phyloP scores from a whole-genome alignment of 2,797 vertebrate genomes.

The Philypnodon macrostomus region DNA sequence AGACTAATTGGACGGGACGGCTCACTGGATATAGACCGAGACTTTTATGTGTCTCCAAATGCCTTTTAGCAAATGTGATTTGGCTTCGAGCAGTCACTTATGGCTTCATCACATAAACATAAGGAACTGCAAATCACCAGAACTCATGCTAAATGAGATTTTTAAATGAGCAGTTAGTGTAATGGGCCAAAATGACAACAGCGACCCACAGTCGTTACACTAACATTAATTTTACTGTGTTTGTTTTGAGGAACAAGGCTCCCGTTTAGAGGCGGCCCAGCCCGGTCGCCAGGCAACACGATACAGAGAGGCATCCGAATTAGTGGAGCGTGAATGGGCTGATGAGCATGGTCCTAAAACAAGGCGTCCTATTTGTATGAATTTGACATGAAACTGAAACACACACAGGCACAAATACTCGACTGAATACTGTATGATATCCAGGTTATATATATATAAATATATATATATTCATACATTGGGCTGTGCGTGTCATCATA shows the following conservation, averaged over 20 bases:
- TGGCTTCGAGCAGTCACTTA: constrained; percentile 9
- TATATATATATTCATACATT: too few species aligned
- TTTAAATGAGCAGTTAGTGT: constrained; percentile 1
- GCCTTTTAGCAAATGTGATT: constrained; percentile 33
- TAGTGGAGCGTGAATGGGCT: constrained; percentile 53
- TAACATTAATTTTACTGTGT: constrained; percentile 36
- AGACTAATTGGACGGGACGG: too few species aligned
- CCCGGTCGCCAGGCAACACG: constrained; percentile 50
- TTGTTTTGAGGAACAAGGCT: constrained; percentile 47
- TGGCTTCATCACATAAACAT: not conserved
- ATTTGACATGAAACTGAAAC: constrained; percentile 33
- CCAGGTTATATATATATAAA: too few species aligned
- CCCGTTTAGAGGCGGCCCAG: constrained; percentile 43
- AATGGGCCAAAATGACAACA: not conserved
- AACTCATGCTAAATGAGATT: too few species aligned
- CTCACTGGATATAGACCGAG: too few species aligned
- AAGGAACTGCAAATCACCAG: too few species aligned
- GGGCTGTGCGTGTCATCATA: too few species aligned
- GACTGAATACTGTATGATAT: not conserved
- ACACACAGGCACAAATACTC: constrained; percentile 8
- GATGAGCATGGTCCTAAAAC: constrained; percentile 51
- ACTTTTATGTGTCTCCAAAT: too few species aligned
- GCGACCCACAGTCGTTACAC: constrained; percentile 23
- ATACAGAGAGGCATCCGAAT: constrained; percentile 43
- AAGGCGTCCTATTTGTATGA: constrained; percentile 29